Percentiles rank a stretch among this genome's conserved stretches.
phyloP scores from a whole-genome alignment of 2,888 invertebrate genomes.

The Melanargia galathea region DNA sequence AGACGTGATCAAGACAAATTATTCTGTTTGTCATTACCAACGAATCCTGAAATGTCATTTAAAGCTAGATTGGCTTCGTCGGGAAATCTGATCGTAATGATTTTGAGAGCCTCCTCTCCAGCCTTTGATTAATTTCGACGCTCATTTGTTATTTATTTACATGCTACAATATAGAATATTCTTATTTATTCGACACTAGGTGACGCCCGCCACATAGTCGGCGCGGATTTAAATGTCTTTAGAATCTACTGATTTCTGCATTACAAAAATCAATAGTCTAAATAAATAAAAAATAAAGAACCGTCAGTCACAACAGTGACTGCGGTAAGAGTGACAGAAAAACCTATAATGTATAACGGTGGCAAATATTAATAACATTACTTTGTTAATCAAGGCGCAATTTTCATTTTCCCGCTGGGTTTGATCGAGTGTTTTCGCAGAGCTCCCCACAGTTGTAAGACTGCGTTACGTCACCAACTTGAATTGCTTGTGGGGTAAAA shows the following conservation, averaged over 20 bases:
- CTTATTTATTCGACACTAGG: background rate
- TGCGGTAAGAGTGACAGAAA: too few species aligned
- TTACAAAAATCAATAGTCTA: too few species aligned
- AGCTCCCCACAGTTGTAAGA: constrained; percentile 36
- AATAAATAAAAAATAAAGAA: too few species aligned
- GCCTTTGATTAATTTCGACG: constrained; percentile 7
- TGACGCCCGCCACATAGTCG: background rate
- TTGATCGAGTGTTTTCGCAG: constrained; percentile 27
- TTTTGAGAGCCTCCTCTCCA: background rate
- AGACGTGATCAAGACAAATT: constrained; percentile 21
- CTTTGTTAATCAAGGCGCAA: background rate
- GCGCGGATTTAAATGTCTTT: too few species aligned
- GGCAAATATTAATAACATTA: too few species aligned
- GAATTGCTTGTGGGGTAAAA: constrained; percentile 45
- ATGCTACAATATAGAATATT: background rate
- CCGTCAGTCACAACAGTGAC: too few species aligned
- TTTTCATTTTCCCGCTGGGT: constrained; percentile 15
- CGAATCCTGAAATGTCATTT: constrained; percentile 19
- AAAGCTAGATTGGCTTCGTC: constrained; percentile 18
- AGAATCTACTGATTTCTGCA: too few species aligned
- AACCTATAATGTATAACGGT: too few species aligned
- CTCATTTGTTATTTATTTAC: background rate
- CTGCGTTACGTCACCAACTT: constrained; percentile 45
- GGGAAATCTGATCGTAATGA: constrained; percentile 17
- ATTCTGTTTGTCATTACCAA: constrained; percentile 13